A percentile compares a stretch with the other conserved stretches of the same genome.
Evolutionary conservation across 2,888 invertebrate genomes (phyloP).

Genomic region (Xanthia togata): DNA sequence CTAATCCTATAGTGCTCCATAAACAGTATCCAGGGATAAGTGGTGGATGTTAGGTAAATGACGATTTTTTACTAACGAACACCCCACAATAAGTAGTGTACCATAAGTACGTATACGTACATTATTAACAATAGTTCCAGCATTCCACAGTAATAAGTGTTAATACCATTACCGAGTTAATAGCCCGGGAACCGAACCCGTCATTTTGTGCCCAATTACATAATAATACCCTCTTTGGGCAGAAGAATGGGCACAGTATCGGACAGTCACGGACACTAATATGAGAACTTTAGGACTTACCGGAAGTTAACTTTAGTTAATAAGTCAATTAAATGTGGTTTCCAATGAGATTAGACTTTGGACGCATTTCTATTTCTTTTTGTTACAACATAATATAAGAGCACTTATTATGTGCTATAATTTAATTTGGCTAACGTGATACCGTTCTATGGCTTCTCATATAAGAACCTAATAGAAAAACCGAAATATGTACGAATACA

Average conservation of each 20-base stretch:
- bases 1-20: too few species aligned
- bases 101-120: constrained; percentile 15
- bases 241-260: constrained; percentile 55
- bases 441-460: background rate
- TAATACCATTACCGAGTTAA: constrained; percentile 60
- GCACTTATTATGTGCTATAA: background rate
- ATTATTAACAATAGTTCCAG: constrained; percentile 30
- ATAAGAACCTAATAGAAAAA: background rate
- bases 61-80: background rate
- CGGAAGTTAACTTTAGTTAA: constrained; percentile 51
- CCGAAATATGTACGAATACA: background rate
- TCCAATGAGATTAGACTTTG: constrained; percentile 8
- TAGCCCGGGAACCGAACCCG: constrained; percentile 55
- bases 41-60: background rate
- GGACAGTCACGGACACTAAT: constrained; percentile 69
- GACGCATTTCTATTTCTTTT: background rate
- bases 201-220: constrained; percentile 68
- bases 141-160: constrained; percentile 60
- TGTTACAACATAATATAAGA: background rate
- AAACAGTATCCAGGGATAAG: background rate
- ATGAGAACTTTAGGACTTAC: constrained; percentile 48
- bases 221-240: constrained; percentile 64
- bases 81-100: background rate
- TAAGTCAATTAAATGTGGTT: constrained; percentile 54
- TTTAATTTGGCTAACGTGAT: background rate